These are phyloP conservation scores for Drosophila athabasca DNA, from an alignment of 1,140 invertebrate genomes.

Conservation along the genomic window DNA sequence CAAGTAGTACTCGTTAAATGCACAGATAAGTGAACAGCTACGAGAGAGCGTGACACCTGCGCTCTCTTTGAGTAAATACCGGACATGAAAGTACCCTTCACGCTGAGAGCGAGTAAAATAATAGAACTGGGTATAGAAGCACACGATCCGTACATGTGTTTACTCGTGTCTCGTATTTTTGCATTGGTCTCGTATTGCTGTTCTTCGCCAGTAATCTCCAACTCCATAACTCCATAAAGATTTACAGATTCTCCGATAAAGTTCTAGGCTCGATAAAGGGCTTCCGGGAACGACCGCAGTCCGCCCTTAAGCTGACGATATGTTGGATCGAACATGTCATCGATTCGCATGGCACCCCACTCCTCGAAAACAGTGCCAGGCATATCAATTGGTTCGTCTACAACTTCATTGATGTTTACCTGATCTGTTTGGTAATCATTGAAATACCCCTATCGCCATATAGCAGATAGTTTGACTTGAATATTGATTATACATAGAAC, in stretches of 20 bases:
- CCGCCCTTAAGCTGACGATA: constrained; percentile 84
- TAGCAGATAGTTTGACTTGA: constrained; percentile 15
- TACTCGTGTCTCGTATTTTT: no score
- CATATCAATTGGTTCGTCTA: constrained; percentile 87
- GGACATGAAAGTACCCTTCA: no score
- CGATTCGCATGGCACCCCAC: constrained; percentile 83
- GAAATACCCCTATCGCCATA: neutral
- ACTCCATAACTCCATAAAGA: neutral
- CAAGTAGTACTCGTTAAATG: no score
- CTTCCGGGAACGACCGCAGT: constrained; percentile 84
- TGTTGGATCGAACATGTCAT: constrained; percentile 86
- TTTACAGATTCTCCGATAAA: constrained; percentile 81
- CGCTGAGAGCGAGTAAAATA: no score
- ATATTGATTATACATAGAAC: no score
- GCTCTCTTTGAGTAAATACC: no score
- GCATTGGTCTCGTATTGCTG: neutral
- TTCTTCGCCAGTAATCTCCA: neutral
- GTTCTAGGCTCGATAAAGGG: constrained; percentile 83
- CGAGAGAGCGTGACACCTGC: no score
- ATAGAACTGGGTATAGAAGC: no score
- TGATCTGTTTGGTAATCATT: constrained; percentile 49
- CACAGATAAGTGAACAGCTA: no score
- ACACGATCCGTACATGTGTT: no score
- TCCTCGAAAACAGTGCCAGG: constrained; percentile 83
- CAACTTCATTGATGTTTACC: constrained; percentile 86